phyloP scores from a whole-genome alignment of 1,140 invertebrate species.

The Listronotus bonariensis region DNA sequence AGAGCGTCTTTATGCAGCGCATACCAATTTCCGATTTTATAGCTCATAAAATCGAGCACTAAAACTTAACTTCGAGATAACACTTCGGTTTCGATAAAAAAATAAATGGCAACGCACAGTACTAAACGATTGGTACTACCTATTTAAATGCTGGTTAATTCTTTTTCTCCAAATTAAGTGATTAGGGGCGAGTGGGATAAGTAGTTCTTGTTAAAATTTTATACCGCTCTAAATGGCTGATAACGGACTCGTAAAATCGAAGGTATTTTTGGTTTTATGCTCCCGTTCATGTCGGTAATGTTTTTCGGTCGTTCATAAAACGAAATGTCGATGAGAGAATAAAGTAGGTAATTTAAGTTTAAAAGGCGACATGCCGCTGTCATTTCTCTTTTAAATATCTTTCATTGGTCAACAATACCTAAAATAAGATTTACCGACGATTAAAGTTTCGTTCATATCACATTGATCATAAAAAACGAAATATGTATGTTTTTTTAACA shows the following conservation, averaged over 20 bases:
- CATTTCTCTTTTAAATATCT: too few species aligned
- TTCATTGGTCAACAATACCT: too few species aligned
- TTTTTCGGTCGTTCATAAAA: conserved; percentile 8
- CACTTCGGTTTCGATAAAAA: not conserved
- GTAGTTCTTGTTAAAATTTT: conserved; percentile 32
- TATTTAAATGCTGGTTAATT: conserved; percentile 9
- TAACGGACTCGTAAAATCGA: conserved; percentile 19
- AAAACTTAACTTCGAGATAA: conserved; percentile 26
- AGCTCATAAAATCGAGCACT: conserved; percentile 24
- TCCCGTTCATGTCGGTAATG: conserved; percentile 13
- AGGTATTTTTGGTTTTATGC: conserved; percentile 28
- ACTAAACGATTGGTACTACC: too few species aligned
- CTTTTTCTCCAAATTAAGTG: conserved; percentile 33
- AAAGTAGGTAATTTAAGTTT: too few species aligned
- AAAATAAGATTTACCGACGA: too few species aligned
- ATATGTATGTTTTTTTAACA: too few species aligned
- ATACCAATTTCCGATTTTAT: conserved; percentile 33
- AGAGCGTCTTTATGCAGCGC: conserved; percentile 22
- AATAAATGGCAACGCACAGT: too few species aligned
- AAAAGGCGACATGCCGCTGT: too few species aligned
- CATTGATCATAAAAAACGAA: too few species aligned
- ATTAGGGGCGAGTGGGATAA: conserved; percentile 14
- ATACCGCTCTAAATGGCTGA: conserved; percentile 16
- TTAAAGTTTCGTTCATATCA: too few species aligned
- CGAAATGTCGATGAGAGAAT: too few species aligned